Evolutionary conservation across 2,113 vertebrate species (phyloP).

Genomic region (Percina caprodes): DNA sequence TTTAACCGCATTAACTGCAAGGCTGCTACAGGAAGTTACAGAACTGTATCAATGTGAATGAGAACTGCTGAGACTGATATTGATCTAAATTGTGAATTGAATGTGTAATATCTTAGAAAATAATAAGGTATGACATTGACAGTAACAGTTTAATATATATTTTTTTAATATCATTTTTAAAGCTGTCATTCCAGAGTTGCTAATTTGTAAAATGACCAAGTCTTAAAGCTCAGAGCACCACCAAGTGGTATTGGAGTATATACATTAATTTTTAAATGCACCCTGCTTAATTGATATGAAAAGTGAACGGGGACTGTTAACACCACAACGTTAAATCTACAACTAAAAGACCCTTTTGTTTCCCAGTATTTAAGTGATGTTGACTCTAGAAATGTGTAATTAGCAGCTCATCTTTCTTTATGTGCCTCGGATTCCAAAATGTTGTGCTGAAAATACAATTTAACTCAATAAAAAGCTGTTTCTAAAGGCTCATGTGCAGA

Average conservation of each 20-base stretch:
- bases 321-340: neutral
- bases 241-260: slow-evolving; percentile 31
- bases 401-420: neutral
- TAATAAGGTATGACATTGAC: neutral
- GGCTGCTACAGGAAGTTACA: neutral
- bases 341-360: neutral
- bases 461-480: slow-evolving; percentile 24
- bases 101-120: neutral
- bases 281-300: neutral
- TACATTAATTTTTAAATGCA: neutral
- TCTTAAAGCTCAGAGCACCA: slow-evolving; percentile 18
- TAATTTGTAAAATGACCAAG: neutral
- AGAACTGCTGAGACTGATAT: neutral
- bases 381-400: neutral
- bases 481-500: neutral
- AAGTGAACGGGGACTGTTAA: neutral
- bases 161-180: neutral
- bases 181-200: neutral
- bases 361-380: neutral
- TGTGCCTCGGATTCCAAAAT: neutral
- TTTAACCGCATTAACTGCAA: neutral
- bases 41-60: neutral
- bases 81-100: neutral
- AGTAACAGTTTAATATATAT: neutral
- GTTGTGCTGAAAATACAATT: neutral